phyloP scores from a whole-genome alignment of 2,888 invertebrate species.

The Hybos culiciformis region DNA sequence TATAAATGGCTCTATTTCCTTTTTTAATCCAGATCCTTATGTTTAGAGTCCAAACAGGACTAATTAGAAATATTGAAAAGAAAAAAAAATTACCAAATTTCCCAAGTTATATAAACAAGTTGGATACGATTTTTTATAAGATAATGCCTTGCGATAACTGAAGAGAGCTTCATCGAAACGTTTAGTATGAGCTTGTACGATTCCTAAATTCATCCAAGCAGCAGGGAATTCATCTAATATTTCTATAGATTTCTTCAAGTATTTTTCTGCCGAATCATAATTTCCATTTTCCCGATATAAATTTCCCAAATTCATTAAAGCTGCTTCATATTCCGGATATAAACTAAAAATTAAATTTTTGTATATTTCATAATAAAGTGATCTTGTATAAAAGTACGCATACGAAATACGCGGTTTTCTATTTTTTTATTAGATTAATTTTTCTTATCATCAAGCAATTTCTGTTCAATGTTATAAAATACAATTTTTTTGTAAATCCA shows the following conservation, averaged over 20 bases:
- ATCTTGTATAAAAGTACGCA: too few relatives aligned
- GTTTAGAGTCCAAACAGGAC: too few relatives aligned
- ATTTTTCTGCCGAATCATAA: constrained; percentile 76
- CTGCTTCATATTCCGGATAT: constrained; percentile 89
- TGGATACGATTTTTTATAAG: constrained; percentile 65
- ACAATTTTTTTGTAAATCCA: too few relatives aligned
- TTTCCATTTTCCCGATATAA: constrained; percentile 84
- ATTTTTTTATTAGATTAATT: too few relatives aligned
- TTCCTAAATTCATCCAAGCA: constrained; percentile 98
- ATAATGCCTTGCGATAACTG: constrained; percentile 70
- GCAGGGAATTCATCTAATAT: constrained; percentile 70
- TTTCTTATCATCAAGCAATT: too few relatives aligned
- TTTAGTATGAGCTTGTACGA: constrained; percentile 65
- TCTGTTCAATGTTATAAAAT: too few relatives aligned
- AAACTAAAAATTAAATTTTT: too few relatives aligned
- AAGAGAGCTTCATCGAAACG: constrained; percentile 56
- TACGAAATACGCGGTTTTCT: too few relatives aligned
- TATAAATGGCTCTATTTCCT: too few relatives aligned
- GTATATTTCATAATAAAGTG: too few relatives aligned
- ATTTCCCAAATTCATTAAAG: constrained; percentile 88
- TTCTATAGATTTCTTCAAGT: constrained; percentile 56
- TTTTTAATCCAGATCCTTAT: too few relatives aligned
- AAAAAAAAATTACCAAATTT: constrained; percentile 79
- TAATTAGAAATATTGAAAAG: too few relatives aligned
- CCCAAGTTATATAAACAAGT: constrained; percentile 93